Evolutionary conservation across 2,888 invertebrate species (phyloP), one percentile per base, ranked within the genome.

Genomic region (Drosophila diplacantha): DNA sequence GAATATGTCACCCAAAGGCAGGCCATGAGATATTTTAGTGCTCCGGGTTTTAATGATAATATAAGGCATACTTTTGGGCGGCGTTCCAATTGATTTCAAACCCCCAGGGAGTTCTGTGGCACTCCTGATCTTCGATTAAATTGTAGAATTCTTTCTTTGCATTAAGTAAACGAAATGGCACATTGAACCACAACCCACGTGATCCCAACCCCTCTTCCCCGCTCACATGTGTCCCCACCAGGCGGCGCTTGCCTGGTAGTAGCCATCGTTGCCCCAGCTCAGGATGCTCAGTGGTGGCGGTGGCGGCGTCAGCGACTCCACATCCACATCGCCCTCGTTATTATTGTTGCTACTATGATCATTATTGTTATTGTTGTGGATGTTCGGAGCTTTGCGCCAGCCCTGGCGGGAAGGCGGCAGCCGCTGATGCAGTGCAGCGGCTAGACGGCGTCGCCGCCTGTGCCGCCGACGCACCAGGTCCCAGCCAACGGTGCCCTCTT

Each of bases 401-500:
- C 50, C 32, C 4, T 32, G 41, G 7, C 43, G 37, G 16, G 55
- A 20, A 24, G 49, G 46, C 53, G 16, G 14, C 3, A 29, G 8
- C 14, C 31, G 39, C 14, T 44, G 39, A 39, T 39, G 44, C 44
- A 46, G 20, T 20, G 32, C 54, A 43, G 56, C 54, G 72, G 60
- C 54, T 43, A 74, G 61, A 65, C 65, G 71, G 37, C 71, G 68
- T 35, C 74, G 75, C 62, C 76, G 74, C 51, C 63, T 67, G 31
- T 70, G 73, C 58, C 71, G 72, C 49, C 75, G 78, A 43, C 74
- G 76, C 62, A 81, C 77, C 69, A 86, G 67, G 71, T 86, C 86
- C 86, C 86, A 86, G 73, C 86, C 86, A 72, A 86, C 82, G 59
- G 86, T 86, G 69, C 86, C 86, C 85, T 85, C 80, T 85, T 86